A percentile compares a stretch with the other conserved stretches of the same genome.
Evolutionary conservation across 2,888 invertebrate genomes (phyloP).

Genomic region (Ophraella communa): DNA sequence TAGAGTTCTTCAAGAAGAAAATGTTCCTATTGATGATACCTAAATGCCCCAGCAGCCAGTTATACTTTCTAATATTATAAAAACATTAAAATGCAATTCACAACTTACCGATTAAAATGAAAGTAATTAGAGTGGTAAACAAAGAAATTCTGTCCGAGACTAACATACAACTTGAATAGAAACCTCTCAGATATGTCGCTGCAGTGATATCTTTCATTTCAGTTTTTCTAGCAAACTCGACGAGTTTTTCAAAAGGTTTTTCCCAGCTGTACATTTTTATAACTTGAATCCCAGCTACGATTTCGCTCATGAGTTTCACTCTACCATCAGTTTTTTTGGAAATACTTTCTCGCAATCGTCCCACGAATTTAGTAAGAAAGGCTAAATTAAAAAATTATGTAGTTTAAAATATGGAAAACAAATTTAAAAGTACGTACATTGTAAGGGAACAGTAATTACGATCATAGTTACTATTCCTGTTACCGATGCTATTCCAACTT

Average conservation of each 20-base stretch:
- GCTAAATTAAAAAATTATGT: not conserved
- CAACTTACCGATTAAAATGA: conserved; percentile 58
- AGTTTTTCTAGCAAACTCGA: conserved; percentile 64
- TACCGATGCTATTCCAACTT: conserved; percentile 64
- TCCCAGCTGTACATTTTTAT: conserved; percentile 85
- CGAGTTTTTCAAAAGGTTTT: conserved; percentile 69
- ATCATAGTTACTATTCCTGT: conserved; percentile 67
- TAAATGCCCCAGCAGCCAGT: no score
- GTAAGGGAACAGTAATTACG: conserved; percentile 61
- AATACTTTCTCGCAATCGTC: conserved; percentile 58
- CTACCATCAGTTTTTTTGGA: conserved; percentile 67
- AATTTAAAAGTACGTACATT: conserved; percentile 54
- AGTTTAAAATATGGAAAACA: not conserved
- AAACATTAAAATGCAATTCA: not conserved
- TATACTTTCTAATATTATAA: no score
- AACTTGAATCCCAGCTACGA: conserved; percentile 74
- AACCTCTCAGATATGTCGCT: conserved; percentile 71
- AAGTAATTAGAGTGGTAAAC: conserved; percentile 79
- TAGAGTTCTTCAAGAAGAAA: no score
- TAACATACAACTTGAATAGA: conserved; percentile 71
- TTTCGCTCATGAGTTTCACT: conserved; percentile 75
- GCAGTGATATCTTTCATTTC: conserved; percentile 68
- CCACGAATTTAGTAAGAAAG: conserved; percentile 52
- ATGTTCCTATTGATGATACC: no score
- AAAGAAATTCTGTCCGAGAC: conserved; percentile 85